phyloP scores from a whole-genome alignment of 2,113 vertebrate genomes.

The Trachemys scripta region DNA sequence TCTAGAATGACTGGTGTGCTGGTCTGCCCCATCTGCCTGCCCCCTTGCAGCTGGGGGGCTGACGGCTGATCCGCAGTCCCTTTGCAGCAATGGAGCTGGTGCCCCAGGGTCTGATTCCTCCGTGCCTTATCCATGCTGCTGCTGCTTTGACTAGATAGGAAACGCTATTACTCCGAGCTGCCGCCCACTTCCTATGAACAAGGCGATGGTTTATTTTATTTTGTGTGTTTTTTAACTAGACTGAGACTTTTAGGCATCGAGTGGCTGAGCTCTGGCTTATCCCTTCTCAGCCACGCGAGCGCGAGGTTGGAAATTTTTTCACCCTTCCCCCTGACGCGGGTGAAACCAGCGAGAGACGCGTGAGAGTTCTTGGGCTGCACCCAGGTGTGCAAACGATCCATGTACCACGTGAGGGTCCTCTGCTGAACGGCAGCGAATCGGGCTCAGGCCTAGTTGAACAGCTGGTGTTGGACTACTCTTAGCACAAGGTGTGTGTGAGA shows the following conservation, averaged over 20 bases:
- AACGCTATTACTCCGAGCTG: not conserved
- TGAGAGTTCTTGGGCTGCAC: not conserved
- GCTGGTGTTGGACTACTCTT: not conserved
- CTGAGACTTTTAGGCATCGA: not conserved
- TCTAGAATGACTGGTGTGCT: not conserved
- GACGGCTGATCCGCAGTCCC: not conserved
- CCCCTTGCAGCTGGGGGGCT: not conserved
- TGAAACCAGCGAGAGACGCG: not conserved
- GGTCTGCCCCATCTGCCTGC: not conserved
- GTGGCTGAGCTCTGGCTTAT: not conserved
- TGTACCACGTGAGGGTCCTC: not conserved
- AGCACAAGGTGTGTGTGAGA: not conserved
- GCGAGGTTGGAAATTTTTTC: not conserved
- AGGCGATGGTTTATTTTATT: too few relatives aligned
- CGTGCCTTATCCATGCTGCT: not conserved
- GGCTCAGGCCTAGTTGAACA: not conserved
- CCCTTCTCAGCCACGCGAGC: not conserved
- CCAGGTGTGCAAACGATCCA: not conserved
- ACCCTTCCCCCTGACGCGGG: rapidly evolving
- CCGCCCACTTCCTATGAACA: not conserved
- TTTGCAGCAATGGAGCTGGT: not conserved
- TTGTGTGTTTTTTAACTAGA: not conserved
- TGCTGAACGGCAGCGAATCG: not conserved
- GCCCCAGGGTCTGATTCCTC: not conserved
- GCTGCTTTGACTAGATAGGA: not conserved